Evolutionary conservation across 2,113 vertebrate genomes (phyloP).

Genomic region (Salminus brasiliensis): DNA sequence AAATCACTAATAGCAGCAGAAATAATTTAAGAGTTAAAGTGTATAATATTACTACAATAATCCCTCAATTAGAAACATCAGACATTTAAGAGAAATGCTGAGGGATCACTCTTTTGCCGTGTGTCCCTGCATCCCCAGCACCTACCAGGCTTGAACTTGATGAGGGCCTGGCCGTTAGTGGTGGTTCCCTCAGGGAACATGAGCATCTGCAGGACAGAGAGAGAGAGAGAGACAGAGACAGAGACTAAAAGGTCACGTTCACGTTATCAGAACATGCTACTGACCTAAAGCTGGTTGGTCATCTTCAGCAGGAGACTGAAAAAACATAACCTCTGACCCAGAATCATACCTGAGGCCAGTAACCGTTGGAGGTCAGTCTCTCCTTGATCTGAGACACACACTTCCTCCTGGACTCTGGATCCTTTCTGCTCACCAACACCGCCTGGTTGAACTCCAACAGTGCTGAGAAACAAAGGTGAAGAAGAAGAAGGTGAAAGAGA

Average conservation of each 20-base stretch:
- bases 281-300: background rate
- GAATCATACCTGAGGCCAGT: constrained; percentile 86
- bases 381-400: constrained; percentile 81
- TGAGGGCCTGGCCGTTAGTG: constrained; percentile 82
- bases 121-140: background rate
- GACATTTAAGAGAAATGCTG: too few relatives aligned
- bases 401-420: constrained; percentile 83
- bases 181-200: constrained; percentile 91
- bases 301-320: background rate
- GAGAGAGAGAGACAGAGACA: background rate
- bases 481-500: background rate
- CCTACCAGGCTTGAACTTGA: constrained; percentile 90
- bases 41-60: too few relatives aligned
- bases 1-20: too few relatives aligned
- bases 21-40: too few relatives aligned
- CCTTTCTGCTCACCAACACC: constrained; percentile 84
- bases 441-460: constrained; percentile 88
- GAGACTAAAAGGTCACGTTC: background rate
- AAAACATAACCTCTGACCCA: background rate
- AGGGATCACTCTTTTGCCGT: too few relatives aligned
- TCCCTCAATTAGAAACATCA: too few relatives aligned
- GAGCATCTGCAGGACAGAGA: constrained; percentile 75
- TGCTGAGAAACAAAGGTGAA: constrained; percentile 65
- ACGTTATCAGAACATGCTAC: background rate
- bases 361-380: constrained; percentile 80